A percentile compares a stretch with the other conserved stretches of the same genome.
Conservation (phyloP, 2,888 invertebrate genomes). For the Cheilosia impressa region DNA sequence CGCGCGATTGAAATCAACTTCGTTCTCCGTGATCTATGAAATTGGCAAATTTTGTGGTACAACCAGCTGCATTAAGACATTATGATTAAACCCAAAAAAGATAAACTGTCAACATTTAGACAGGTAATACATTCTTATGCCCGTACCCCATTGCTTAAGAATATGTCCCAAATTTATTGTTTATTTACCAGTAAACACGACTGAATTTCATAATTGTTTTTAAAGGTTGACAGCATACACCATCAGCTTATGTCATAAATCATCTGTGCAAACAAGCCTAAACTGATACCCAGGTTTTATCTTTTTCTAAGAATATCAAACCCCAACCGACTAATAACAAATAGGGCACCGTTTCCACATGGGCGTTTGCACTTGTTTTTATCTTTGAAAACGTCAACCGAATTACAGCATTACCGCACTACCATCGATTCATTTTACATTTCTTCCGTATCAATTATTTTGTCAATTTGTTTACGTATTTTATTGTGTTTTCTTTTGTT, state of each 20-base stretch:
- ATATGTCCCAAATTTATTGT: background rate
- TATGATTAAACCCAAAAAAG: too few species aligned
- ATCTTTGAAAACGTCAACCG: background rate
- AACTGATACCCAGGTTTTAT: background rate
- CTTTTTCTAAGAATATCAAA: constrained; percentile 1
- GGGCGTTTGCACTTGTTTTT: constrained; percentile 23
- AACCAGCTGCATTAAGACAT: too few species aligned
- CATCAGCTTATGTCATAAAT: constrained; percentile 28
- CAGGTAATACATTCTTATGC: background rate
- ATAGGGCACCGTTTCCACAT: background rate
- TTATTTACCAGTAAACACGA: background rate
- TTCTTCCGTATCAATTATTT: constrained; percentile 4
- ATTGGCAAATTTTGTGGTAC: too few species aligned
- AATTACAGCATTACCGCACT: constrained; percentile 9
- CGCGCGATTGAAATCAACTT: too few species aligned
- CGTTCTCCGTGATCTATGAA: too few species aligned
- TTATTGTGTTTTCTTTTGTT: background rate
- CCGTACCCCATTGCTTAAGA: background rate
- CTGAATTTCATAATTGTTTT: background rate
- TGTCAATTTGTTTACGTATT: constrained; percentile 3
- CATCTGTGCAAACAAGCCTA: background rate
- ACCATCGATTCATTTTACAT: constrained; percentile 18
- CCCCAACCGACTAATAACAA: constrained; percentile 16
- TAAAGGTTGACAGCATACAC: background rate
- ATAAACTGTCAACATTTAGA: too few species aligned